phyloP scores from a whole-genome alignment of 2,797 vertebrate genomes.

The Pampus argenteus region DNA sequence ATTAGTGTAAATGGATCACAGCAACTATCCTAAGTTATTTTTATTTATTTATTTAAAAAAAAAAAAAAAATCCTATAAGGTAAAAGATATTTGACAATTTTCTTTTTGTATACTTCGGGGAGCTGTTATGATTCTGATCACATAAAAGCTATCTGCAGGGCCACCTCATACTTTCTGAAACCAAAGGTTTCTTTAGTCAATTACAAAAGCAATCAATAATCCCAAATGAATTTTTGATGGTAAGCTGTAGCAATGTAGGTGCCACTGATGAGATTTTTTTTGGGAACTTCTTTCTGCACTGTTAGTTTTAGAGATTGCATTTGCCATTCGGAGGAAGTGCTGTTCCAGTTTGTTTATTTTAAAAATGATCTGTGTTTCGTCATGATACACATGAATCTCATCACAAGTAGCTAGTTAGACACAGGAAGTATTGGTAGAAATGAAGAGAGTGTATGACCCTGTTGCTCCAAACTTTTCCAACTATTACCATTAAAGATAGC shows the following conservation, averaged over 20 bases:
- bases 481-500: neutral
- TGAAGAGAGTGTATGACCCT: too few relatives aligned
- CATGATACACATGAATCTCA: slow-evolving; percentile 41
- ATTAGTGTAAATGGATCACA: neutral
- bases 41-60: too few relatives aligned
- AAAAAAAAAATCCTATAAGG: neutral
- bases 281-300: slow-evolving; percentile 69
- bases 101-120: neutral
- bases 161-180: slow-evolving; percentile 53
- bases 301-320: slow-evolving; percentile 79
- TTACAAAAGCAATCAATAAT: slow-evolving; percentile 83
- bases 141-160: slow-evolving; percentile 48
- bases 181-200: slow-evolving; percentile 67
- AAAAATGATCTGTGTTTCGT: slow-evolving; percentile 50
- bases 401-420: slow-evolving; percentile 13
- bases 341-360: slow-evolving; percentile 54
- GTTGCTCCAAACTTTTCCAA: neutral
- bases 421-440: neutral
- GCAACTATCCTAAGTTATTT: slow-evolving; percentile 1
- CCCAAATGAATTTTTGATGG: slow-evolving; percentile 69
- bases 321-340: slow-evolving; percentile 50
- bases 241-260: slow-evolving; percentile 67
- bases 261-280: slow-evolving; percentile 75
- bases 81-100: neutral
- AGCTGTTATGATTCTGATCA: slow-evolving; percentile 67